Percentiles rank a stretch among this genome's conserved stretches.
These are phyloP conservation scores for Lepidothrix coronata DNA, from an alignment of 2,113 vertebrate species.

Conservation along the genomic window DNA sequence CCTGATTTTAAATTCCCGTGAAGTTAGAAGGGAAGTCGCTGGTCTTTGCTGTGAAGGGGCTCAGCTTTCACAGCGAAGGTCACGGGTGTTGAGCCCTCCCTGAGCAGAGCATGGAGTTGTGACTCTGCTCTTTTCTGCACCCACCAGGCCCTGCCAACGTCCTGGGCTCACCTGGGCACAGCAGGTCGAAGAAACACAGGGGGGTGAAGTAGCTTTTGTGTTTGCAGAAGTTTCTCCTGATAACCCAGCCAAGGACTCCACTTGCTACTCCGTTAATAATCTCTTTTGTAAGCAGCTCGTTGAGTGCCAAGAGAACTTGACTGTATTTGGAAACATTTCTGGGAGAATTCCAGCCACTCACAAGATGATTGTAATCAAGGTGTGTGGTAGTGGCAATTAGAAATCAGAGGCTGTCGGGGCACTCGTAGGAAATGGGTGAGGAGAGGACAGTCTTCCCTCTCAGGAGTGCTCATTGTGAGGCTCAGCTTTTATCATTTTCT, in stretches of 20 bases:
- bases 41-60: not conserved
- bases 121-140: not conserved
- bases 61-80: not conserved
- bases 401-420: not conserved
- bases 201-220: not conserved
- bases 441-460: not conserved
- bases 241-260: not conserved
- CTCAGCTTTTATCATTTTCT: not conserved
- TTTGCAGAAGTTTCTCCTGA: not conserved
- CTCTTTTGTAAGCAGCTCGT: not conserved
- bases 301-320: not conserved
- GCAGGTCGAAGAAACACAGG: no score
- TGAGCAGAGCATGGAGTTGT: accelerated
- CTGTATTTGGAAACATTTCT: not conserved
- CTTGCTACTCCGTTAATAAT: not conserved
- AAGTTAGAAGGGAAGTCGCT: accelerated
- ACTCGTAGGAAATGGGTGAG: not conserved
- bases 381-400: not conserved
- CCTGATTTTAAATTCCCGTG: not conserved
- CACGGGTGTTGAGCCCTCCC: not conserved
- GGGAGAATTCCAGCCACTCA: not conserved
- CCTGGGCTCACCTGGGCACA: not conserved
- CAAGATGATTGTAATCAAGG: not conserved
- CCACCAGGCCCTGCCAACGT: accelerated
- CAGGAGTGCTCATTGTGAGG: not conserved